Conservation (phyloP, 2,113 vertebrate species). For the Hyperopisus bebe region DNA sequence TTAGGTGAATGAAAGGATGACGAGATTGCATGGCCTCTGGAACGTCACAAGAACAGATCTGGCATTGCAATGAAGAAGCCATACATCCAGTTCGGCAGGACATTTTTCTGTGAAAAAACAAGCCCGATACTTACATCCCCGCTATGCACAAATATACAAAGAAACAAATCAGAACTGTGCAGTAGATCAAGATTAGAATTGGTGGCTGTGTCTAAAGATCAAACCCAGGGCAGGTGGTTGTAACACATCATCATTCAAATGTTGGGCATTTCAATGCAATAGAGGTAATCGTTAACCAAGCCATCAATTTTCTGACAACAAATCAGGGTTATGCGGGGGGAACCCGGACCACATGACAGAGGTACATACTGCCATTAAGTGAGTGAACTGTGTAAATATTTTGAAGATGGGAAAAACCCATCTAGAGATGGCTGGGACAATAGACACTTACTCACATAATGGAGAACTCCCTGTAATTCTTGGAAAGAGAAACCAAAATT, state of each 20-base stretch:
- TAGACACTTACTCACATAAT: background rate
- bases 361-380: background rate
- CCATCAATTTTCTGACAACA: background rate
- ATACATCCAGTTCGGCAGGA: background rate
- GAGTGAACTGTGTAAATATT: background rate
- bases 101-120: background rate
- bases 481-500: background rate
- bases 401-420: background rate
- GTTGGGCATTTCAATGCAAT: background rate
- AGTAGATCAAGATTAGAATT: background rate
- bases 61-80: background rate
- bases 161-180: background rate
- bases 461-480: background rate
- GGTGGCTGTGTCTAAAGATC: background rate
- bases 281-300: background rate
- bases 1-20: background rate
- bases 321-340: background rate
- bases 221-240: background rate
- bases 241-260: background rate
- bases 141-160: background rate
- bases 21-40: background rate
- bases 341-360: background rate
- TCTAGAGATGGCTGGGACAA: background rate
- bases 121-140: background rate
- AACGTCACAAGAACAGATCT: background rate